phyloP scores from a whole-genome alignment of 2,113 vertebrate genomes.

The Campylorhamphus procurvoides region DNA sequence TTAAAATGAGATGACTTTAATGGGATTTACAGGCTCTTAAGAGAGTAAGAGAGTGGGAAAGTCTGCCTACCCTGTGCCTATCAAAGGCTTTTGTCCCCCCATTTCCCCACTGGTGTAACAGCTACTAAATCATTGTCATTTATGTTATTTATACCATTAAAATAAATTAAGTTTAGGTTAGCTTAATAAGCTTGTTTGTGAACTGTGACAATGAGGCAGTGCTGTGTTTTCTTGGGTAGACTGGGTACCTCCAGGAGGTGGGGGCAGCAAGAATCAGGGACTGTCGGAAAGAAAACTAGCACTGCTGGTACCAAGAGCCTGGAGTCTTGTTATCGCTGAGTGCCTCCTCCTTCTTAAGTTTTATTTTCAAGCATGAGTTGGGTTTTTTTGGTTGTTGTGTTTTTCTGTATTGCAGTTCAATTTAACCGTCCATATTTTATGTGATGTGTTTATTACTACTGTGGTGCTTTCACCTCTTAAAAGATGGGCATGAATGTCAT shows the following conservation, averaged over 20 bases:
- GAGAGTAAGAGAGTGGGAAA: not conserved
- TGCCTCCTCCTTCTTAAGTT: not conserved
- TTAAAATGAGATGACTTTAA: not conserved
- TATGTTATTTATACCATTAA: not conserved
- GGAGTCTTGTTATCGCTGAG: not conserved
- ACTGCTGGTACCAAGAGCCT: not conserved
- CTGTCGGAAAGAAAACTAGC: not conserved
- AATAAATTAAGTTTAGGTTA: not conserved
- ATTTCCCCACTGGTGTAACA: fast-evolving
- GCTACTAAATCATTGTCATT: not conserved
- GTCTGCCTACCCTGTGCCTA: not conserved
- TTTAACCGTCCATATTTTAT: not conserved
- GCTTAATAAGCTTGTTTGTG: not conserved
- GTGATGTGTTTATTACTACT: not conserved
- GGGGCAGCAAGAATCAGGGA: not conserved
- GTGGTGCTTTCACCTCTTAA: not conserved
- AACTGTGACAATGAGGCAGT: not conserved
- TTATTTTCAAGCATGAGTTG: not conserved
- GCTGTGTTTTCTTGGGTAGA: not conserved
- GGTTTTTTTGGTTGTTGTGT: not conserved
- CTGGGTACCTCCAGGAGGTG: not conserved
- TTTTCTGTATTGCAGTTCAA: not conserved
- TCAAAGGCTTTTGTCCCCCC: not conserved
- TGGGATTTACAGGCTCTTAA: not conserved
- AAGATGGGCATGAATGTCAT: not conserved